Conservation (phyloP, 2,113 vertebrate genomes). For the Parus major region DNA sequence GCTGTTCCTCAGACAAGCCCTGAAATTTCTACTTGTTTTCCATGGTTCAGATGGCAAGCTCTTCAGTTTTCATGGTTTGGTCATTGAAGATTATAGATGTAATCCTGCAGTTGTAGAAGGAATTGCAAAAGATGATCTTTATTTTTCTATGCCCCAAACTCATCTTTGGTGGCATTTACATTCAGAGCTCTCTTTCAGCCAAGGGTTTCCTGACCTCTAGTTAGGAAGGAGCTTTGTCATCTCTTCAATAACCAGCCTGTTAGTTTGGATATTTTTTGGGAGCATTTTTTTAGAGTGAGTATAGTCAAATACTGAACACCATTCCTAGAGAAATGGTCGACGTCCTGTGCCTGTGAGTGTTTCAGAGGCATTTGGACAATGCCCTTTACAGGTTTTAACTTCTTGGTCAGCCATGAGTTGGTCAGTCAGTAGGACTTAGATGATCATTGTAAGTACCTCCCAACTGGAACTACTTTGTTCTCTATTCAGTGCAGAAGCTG, state of each 20-base stretch:
- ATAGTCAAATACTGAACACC: neutral
- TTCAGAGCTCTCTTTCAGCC: neutral
- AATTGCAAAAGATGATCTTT: neutral
- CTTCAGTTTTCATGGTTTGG: neutral
- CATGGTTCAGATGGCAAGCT: neutral
- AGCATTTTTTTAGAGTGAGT: neutral
- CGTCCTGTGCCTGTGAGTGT: neutral
- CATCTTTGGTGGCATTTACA: neutral
- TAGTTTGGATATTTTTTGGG: neutral
- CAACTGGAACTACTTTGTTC: neutral
- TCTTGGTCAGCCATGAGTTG: neutral
- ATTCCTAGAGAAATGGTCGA: neutral
- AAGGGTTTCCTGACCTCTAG: neutral
- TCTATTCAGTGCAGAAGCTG: neutral
- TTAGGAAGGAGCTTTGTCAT: neutral
- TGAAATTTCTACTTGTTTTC: neutral
- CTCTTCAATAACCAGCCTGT: neutral
- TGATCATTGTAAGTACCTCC: neutral
- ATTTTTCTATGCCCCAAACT: neutral
- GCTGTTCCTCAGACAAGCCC: neutral
- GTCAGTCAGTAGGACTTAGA: neutral
- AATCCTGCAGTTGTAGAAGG: neutral
- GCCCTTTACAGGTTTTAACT: neutral
- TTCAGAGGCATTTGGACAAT: neutral
- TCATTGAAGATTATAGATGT: neutral